Evolutionary conservation across 2,888 invertebrate genomes (phyloP).

Genomic region (Ischnura elegans): DNA sequence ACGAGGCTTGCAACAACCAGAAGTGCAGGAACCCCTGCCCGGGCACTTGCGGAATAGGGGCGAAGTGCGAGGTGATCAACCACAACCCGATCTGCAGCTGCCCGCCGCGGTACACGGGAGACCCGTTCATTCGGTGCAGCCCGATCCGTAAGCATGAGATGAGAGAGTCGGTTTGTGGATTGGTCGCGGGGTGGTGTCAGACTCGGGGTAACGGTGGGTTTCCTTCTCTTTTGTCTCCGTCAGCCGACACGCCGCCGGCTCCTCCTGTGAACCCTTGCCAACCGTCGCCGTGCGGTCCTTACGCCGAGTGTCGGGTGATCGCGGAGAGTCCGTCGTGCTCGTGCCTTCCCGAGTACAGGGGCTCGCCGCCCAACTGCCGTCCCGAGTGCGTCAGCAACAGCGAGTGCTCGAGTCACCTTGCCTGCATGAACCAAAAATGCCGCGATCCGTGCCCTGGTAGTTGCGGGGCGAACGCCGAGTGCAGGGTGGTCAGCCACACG

Average conservation of each 20-base stretch:
- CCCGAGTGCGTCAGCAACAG: constrained; percentile 83
- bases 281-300: constrained; percentile 87
- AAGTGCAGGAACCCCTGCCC: constrained; percentile 71
- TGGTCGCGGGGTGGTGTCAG: neutral
- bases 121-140: constrained; percentile 80
- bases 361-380: constrained; percentile 83
- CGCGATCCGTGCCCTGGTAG: constrained; percentile 90
- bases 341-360: constrained; percentile 81
- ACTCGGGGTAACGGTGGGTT: constrained; percentile 8
- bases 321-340: constrained; percentile 76
- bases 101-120: constrained; percentile 70
- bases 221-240: constrained; percentile 7
- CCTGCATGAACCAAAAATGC: constrained; percentile 80
- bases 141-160: constrained; percentile 74
- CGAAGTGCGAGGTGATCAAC: constrained; percentile 76
- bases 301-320: constrained; percentile 84
- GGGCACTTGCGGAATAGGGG: constrained; percentile 84
- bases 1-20: constrained; percentile 72
- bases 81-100: constrained; percentile 75
- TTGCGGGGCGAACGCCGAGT: constrained; percentile 80
- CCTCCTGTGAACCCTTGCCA: constrained; percentile 78
- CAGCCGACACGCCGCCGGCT: constrained; percentile 63
- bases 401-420: constrained; percentile 79
- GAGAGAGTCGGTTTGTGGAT: neutral
- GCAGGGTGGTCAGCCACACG: constrained; percentile 78